Percentiles rank a stretch among this genome's conserved stretches.
Conservation (phyloP, 2,888 invertebrate genomes). For the Trichogramma evanescens region DNA sequence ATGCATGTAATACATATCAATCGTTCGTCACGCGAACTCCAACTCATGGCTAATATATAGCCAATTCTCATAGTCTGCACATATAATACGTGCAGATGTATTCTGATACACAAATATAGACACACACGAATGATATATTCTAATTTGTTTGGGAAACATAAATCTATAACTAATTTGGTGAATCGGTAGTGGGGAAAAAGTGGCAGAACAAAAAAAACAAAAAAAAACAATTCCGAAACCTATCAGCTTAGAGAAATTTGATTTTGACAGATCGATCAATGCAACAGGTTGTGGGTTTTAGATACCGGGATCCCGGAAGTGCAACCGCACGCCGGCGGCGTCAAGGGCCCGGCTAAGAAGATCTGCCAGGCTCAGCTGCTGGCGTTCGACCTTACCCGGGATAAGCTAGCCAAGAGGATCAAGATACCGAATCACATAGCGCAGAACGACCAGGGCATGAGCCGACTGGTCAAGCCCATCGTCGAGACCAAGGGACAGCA, state of each 20-base stretch:
- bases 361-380: slow-evolving; percentile 66
- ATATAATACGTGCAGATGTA: too few species aligned
- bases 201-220: neutral
- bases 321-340: slow-evolving; percentile 5
- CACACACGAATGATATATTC: too few species aligned
- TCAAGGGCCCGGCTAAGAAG: slow-evolving; percentile 31
- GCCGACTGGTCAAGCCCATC: slow-evolving; percentile 32
- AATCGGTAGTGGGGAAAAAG: neutral
- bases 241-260: slow-evolving; percentile 21
- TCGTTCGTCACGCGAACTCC: too few species aligned
- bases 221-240: slow-evolving; percentile 4
- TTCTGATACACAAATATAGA: too few species aligned
- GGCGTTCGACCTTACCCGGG: slow-evolving; percentile 60
- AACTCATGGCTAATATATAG: too few species aligned
- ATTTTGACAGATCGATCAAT: slow-evolving; percentile 57
- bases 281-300: slow-evolving; percentile 64
- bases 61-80: too few species aligned
- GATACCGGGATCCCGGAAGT: slow-evolving; percentile 61
- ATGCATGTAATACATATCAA: too few species aligned
- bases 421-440: slow-evolving; percentile 28
- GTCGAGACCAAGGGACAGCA: slow-evolving; percentile 26
- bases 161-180: too few species aligned
- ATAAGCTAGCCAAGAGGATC: slow-evolving; percentile 33
- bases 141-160: too few species aligned
- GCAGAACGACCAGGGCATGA: slow-evolving; percentile 23